Conservation (phyloP, 2,797 vertebrate genomes). For the Catharus ustulatus region DNA sequence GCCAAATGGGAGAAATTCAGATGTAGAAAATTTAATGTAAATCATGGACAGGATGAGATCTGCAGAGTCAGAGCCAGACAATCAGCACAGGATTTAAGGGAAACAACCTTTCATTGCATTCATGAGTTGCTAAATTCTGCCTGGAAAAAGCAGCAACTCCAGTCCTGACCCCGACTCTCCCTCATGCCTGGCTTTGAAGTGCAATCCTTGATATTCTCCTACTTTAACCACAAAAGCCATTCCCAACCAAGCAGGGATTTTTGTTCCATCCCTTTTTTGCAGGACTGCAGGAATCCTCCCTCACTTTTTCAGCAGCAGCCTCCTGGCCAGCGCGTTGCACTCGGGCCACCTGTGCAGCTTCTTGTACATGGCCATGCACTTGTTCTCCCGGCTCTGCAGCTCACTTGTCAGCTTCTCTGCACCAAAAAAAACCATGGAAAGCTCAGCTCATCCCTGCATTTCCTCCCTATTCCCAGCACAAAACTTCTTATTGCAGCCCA, state of each 20-base stretch:
- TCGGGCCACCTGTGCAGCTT: slow-evolving; percentile 92
- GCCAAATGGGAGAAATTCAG: background rate
- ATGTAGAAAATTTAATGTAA: background rate
- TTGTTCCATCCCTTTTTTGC: background rate
- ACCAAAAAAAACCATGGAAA: background rate
- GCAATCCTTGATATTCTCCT: background rate
- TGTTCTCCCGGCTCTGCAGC: slow-evolving; percentile 94
- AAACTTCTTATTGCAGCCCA: background rate
- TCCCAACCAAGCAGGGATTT: background rate
- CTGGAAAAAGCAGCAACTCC: background rate
- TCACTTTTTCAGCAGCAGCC: slow-evolving; percentile 94
- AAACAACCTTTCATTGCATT: background rate
- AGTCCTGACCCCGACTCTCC: background rate
- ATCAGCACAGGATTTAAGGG: background rate
- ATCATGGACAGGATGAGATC: background rate
- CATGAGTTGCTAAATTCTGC: background rate
- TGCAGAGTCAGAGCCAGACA: background rate
- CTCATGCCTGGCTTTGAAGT: background rate
- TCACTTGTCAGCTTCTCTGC: slow-evolving; percentile 97
- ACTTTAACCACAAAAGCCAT: background rate
- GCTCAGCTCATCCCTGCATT: background rate
- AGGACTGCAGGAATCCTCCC: slow-evolving; percentile 34
- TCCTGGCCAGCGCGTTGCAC: slow-evolving; percentile 90
- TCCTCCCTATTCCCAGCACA: background rate
- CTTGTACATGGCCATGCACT: slow-evolving; percentile 95